These are phyloP conservation scores for Orbicella faveolata DNA, from an alignment of 64 coral and sea anemone genomes.

Conservation along the genomic window DNA sequence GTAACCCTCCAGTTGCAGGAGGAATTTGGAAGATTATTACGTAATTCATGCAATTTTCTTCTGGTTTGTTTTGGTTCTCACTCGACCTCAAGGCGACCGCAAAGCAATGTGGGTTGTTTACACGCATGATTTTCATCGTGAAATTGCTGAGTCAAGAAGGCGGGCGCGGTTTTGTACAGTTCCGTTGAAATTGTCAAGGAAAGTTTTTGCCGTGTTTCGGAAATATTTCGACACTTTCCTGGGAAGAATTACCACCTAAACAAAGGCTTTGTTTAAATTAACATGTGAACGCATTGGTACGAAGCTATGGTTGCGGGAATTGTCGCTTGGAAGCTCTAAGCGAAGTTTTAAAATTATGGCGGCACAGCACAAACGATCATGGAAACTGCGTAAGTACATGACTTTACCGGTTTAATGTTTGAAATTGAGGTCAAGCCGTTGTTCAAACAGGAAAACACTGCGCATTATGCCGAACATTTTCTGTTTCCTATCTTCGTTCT, in stretches of 20 bases:
- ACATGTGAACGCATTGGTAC: constrained; percentile 15
- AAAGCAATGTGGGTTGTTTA: constrained; percentile 11
- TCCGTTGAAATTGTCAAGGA: constrained; percentile 28
- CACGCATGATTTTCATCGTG: constrained; percentile 40
- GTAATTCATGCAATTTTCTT: not conserved
- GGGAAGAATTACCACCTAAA: not conserved
- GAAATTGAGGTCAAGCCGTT: not conserved
- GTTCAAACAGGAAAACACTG: not conserved
- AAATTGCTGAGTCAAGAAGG: constrained; percentile 15
- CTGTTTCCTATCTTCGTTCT: not conserved
- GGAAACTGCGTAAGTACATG: constrained; percentile 91
- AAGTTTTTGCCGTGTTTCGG: not conserved
- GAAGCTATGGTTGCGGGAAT: constrained; percentile 31
- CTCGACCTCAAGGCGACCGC: not conserved
- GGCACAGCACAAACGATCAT: constrained; percentile 76
- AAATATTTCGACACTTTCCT: constrained; percentile 1
- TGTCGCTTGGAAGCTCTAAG: constrained; percentile 4
- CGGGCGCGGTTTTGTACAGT: constrained; percentile 52
- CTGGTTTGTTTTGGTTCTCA: constrained; percentile 32
- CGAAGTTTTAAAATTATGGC: constrained; percentile 66
- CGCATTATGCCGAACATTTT: not conserved
- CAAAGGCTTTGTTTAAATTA: not conserved
- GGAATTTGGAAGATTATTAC: too few relatives aligned
- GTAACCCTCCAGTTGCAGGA: not conserved
- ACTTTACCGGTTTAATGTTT: constrained; percentile 8